phyloP scores from a whole-genome alignment of 2,888 invertebrate species.

The Chorisops tibialis region DNA sequence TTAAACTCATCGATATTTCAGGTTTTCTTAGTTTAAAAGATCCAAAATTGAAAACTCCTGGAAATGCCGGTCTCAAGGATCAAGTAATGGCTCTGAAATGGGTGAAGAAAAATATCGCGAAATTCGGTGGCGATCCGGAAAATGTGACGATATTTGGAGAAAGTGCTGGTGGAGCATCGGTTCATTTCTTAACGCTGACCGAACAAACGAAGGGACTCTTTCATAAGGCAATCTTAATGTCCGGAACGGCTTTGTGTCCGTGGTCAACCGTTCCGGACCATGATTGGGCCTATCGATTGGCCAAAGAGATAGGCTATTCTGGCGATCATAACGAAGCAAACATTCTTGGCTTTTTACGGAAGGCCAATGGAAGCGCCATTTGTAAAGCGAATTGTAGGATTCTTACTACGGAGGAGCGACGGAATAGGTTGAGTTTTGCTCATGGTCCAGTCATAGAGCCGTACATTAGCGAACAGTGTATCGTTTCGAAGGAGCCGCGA shows the following conservation, averaged over 20 bases:
- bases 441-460: slow-evolving; percentile 49
- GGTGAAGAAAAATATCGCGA: slow-evolving; percentile 53
- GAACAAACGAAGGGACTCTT: slow-evolving; percentile 52
- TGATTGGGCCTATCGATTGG: slow-evolving; percentile 45
- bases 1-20: slow-evolving; percentile 35
- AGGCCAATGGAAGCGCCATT: slow-evolving; percentile 45
- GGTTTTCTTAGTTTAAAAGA: slow-evolving; percentile 55
- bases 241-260: slow-evolving; percentile 44
- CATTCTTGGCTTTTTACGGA: slow-evolving; percentile 47
- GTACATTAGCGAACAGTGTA: slow-evolving; percentile 43
- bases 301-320: slow-evolving; percentile 46
- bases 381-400: slow-evolving; percentile 46
- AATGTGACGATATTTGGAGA: slow-evolving; percentile 57
- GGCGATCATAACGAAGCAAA: slow-evolving; percentile 46
- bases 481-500: slow-evolving; percentile 44
- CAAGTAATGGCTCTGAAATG: slow-evolving; percentile 55
- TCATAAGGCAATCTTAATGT: slow-evolving; percentile 49
- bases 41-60: slow-evolving; percentile 52
- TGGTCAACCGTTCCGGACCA: slow-evolving; percentile 46
- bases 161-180: slow-evolving; percentile 55
- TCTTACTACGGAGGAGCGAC: slow-evolving; percentile 45
- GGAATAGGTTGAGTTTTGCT: slow-evolving; percentile 42
- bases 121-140: slow-evolving; percentile 55
- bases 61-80: slow-evolving; percentile 57
- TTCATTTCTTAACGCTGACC: slow-evolving; percentile 54